Base-by-base conservation (phyloP, 2,888 invertebrate species). In the Doris montereyensis region DNA sequence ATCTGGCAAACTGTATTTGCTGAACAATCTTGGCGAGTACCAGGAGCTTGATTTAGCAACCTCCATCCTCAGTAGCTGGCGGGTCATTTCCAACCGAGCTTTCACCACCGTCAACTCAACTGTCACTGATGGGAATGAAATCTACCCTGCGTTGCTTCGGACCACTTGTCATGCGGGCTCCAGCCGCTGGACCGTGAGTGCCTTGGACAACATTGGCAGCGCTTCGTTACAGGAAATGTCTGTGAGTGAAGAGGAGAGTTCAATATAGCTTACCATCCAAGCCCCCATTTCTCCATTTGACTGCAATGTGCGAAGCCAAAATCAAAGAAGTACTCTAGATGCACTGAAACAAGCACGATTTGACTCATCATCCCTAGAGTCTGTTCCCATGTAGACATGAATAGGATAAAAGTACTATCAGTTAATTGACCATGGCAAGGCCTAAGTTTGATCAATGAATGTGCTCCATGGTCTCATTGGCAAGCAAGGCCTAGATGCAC, bases 231-330 rank as follows among this genome's bases (percentile, higher is more conserved):
- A 70, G 35, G 71, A 79, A 60, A 17, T 71, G 24, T 0, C 30
- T 13, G 71, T 79, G 2, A 28, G 17, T 0, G 32, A 32, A 10
- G 71, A 71, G 4, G 71, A 32, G 10, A 21, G 70, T 79, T 17
- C 24, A 8, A 8, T n/a, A 26, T 8, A 13, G 30, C 28, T 28
- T 10, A 24, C 76, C 75, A 13, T 60, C 79, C 17, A 21, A 65
- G 0, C 76, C 79, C 4, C 79, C 79, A 0, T 76, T 76, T 21
- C 70, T 74, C 52, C 70, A 68, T 52, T 8, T 79, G 67, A 79
- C 71, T 26, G 76, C 76, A 13, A 62, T 79, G 76, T 79, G 76
- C 35, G 28, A 60, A 0, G 67, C 68, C 21, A 58, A n/a, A n/a
- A n/a, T n/a, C n/a, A n/a, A n/a, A n/a, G n/a, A n/a, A n/a, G n/a